Percentiles rank a stretch among this genome's conserved stretches.
Evolutionary conservation across 2,797 vertebrate genomes (phyloP).

Genomic region (Eremophila alpestris): DNA sequence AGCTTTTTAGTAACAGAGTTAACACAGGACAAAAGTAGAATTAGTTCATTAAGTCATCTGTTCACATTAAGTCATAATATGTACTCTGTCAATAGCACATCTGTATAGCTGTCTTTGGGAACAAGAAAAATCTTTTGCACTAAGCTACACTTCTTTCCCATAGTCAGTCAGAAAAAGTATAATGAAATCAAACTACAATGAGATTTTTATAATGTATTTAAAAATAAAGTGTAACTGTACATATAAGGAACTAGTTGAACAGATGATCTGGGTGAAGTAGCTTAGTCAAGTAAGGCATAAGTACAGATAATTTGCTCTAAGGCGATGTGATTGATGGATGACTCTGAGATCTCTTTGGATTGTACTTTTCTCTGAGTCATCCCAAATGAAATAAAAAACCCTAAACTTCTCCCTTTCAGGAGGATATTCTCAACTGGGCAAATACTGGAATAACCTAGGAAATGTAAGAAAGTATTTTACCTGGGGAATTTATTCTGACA

Average conservation of each 20-base stretch:
- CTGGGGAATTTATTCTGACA: not conserved
- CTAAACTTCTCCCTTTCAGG: not conserved
- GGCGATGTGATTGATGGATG: not conserved
- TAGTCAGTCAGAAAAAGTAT: not conserved
- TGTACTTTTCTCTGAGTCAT: not conserved
- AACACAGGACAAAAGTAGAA: not conserved
- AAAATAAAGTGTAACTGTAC: not conserved
- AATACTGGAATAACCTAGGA: not conserved
- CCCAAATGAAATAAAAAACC: not conserved
- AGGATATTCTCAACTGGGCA: not conserved
- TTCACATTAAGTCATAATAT: not conserved
- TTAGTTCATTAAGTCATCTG: not conserved
- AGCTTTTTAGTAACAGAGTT: not conserved
- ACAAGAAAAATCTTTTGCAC: not conserved
- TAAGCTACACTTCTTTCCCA: rapidly evolving
- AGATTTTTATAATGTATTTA: not conserved
- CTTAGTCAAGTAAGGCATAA: not conserved
- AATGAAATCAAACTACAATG: not conserved
- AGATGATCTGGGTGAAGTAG: not conserved
- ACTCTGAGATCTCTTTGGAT: not conserved
- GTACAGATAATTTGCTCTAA: not conserved
- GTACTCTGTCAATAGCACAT: not conserved
- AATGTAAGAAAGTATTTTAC: not conserved
- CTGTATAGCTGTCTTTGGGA: not conserved
- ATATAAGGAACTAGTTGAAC: not conserved